Evolutionary conservation across 2,113 vertebrate species (phyloP).

Genomic region (Dromas ardeola): DNA sequence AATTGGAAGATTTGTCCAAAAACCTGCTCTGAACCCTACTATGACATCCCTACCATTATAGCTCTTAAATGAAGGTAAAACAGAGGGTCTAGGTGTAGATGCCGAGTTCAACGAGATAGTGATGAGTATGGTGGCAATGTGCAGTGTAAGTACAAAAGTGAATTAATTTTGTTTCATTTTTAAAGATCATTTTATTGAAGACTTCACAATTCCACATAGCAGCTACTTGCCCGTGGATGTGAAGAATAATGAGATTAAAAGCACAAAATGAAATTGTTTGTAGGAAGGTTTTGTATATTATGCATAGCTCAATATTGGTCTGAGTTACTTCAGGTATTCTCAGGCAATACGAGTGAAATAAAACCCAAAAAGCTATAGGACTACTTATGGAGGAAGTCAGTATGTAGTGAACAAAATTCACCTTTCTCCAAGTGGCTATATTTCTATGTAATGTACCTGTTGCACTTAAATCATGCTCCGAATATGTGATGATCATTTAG

Average conservation of each 20-base stretch:
- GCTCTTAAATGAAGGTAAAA: background rate
- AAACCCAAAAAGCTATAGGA: background rate
- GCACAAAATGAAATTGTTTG: accelerated
- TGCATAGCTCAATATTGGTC: background rate
- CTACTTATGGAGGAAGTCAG: background rate
- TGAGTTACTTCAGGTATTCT: background rate
- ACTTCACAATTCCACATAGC: background rate
- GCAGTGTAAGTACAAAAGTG: background rate
- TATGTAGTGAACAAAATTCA: background rate
- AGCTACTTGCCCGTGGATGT: background rate
- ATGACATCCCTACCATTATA: background rate
- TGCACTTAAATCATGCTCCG: background rate
- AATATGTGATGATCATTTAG: background rate
- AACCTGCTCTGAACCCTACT: background rate
- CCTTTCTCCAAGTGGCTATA: background rate
- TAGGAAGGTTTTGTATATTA: background rate
- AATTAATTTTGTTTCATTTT: background rate
- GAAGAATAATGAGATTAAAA: background rate
- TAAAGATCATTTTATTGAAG: background rate
- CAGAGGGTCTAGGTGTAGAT: background rate
- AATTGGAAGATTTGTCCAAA: background rate
- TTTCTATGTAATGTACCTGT: background rate
- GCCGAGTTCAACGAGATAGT: background rate
- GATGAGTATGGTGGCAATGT: too few species aligned
- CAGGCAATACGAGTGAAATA: background rate